Base-by-base conservation (phyloP, 2,797 vertebrate species). In the Cyclura pinguis region DNA sequence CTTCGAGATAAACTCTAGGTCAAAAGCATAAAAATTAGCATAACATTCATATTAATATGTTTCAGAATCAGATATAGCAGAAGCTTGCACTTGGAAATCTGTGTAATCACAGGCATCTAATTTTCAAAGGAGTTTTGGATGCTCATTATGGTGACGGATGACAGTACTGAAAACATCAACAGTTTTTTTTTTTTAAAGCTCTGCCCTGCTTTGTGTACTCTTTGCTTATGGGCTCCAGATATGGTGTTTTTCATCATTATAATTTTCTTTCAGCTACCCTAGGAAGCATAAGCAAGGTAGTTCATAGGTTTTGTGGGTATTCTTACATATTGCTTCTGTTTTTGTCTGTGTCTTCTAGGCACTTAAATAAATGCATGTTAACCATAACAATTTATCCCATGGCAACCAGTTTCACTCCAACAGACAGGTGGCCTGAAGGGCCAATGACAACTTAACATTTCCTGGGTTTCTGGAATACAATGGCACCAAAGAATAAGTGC, bases 141-240 rank as follows among this genome's bases (percentile, higher is more conserved):
- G 95, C 97, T 98, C 98, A 98, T 98, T 99, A 98, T 94, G 96
- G 97, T 98, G 98, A 99, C 98, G 97, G 98, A 98, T 99, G 97
- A 96, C 97, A 97, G 96, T 95, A 96, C 95, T 96, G 95, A 97
- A 97, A 97, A 96, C 95, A 97, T 96, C 97, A 95, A 97, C 96
- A 95, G 91, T 95, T 97, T 96, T 80, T 78, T 93, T 94, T 88
- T 92, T 16, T 74, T 74, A 74, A 74, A 95, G 88, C 85, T 92
- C 80, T 92, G 86, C 92, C 92, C 77, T 82, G 92, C 94, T 94
- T 87, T 93, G 91, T 93, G 93, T 89, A 72, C 85, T 90, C 32
- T 95, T 93, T 88, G 93, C 73, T 91, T 88, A 88, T 16, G 57
- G 91, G 86, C n/a, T 90, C 92, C 69, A 90, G 64, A 91, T 91